These are phyloP conservation scores for Austrolebias charrua DNA, from an alignment of 2,797 vertebrate species.

Conservation along the genomic window DNA sequence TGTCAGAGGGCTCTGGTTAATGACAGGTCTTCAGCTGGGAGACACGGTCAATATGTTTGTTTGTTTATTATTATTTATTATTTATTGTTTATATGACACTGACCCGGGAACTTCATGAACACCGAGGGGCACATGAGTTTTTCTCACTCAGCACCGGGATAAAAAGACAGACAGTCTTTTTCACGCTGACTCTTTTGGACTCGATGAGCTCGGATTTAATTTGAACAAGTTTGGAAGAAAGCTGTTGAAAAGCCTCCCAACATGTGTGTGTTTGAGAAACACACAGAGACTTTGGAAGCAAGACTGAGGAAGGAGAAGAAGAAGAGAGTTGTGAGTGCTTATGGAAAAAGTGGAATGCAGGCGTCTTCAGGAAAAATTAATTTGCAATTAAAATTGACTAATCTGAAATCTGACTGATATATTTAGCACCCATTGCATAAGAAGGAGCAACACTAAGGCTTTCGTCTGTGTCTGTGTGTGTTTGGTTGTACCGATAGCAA, in stretches of 20 bases:
- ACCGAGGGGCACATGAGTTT: slow-evolving; percentile 19
- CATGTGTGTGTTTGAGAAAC: slow-evolving; percentile 6
- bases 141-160: too few relatives aligned
- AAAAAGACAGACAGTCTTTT: slow-evolving; percentile 16
- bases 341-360: not conserved
- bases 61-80: too few relatives aligned
- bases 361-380: slow-evolving; percentile 1
- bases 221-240: slow-evolving; percentile 14
- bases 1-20: slow-evolving; percentile 60
- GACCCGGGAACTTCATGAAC: slow-evolving; percentile 56
- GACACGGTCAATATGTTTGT: slow-evolving; percentile 70
- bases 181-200: not conserved
- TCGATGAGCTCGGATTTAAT: slow-evolving; percentile 30
- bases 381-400: slow-evolving; percentile 9
- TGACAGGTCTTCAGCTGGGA: slow-evolving; percentile 61
- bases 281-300: slow-evolving; percentile 3
- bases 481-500: too few relatives aligned
- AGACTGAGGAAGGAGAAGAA: not conserved
- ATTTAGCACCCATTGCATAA: too few relatives aligned
- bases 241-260: slow-evolving; percentile 5
- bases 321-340: not conserved
- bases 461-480: too few relatives aligned
- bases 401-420: too few relatives aligned
- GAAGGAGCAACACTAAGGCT: too few relatives aligned
- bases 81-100: too few relatives aligned